These are phyloP conservation scores for Sebastiscus tertius DNA, from an alignment of 2,797 vertebrate species.

Conservation along the genomic window DNA sequence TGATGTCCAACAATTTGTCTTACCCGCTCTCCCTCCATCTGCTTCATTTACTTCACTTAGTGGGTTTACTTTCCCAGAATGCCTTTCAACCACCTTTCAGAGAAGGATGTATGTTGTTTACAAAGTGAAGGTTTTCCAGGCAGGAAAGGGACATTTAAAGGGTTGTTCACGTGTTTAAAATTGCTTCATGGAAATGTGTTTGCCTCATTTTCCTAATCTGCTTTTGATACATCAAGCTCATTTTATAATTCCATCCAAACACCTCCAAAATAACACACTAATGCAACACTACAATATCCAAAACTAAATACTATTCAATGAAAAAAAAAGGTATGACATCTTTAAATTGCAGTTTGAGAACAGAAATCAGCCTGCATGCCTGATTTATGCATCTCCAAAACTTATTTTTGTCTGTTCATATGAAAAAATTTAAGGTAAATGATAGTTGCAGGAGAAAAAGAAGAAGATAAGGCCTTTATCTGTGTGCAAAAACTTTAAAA, in stretches of 20 bases:
- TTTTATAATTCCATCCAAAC: neutral
- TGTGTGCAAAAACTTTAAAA: neutral
- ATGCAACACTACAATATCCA: neutral
- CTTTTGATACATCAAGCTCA: neutral
- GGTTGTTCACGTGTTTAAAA: neutral
- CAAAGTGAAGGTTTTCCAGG: neutral
- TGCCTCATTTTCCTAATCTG: neutral
- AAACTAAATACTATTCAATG: neutral
- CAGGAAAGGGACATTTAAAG: neutral
- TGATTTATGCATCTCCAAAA: neutral
- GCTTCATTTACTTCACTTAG: neutral
- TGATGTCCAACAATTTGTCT: neutral
- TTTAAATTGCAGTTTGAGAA: neutral
- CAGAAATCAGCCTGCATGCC: neutral
- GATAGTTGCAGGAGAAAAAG: neutral
- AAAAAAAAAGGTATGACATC: too few species aligned
- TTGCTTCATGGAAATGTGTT: neutral
- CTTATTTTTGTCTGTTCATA: neutral
- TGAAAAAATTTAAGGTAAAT: neutral
- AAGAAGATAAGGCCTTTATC: neutral
- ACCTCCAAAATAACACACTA: neutral
- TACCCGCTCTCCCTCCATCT: neutral
- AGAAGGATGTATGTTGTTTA: too few species aligned
- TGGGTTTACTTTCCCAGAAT: constrained; percentile 6
- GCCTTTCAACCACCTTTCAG: neutral